Percentiles rank a stretch among this genome's conserved stretches.
These are phyloP conservation scores for Alectoris magna DNA, from an alignment of 2,797 vertebrate species.

Conservation along the genomic window DNA sequence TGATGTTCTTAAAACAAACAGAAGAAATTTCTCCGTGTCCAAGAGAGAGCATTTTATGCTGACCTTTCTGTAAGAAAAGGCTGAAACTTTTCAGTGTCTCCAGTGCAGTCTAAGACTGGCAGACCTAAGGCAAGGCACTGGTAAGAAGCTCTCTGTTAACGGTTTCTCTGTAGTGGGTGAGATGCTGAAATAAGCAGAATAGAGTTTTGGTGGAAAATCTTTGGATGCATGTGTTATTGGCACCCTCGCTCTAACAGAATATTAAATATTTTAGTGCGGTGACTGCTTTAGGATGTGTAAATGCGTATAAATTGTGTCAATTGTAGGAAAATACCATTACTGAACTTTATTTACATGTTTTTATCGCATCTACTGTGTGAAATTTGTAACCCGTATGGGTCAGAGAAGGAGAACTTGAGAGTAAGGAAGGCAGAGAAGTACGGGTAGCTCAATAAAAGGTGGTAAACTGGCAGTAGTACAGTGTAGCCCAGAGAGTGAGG, in stretches of 20 bases:
- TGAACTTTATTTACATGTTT: background rate
- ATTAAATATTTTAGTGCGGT: background rate
- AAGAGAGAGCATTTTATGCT: background rate
- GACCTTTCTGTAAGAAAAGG: background rate
- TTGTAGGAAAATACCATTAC: background rate
- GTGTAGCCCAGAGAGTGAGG: background rate
- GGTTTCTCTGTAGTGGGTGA: background rate
- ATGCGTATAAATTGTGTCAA: background rate
- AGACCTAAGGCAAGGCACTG: background rate
- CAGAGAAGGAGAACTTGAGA: background rate
- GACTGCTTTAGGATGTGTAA: background rate
- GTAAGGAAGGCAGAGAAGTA: background rate
- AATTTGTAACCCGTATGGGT: background rate
- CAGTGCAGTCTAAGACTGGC: background rate
- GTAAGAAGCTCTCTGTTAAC: background rate
- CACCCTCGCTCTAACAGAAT: background rate
- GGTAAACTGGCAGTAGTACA: background rate
- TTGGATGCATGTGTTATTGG: background rate
- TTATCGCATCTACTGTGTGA: fast-evolving
- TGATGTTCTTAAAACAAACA: background rate
- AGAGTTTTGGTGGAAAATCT: background rate
- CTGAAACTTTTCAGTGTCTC: background rate
- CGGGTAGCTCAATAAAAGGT: background rate
- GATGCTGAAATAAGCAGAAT: background rate
- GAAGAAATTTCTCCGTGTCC: background rate